Conservation (phyloP, 2,113 vertebrate genomes). For the Fregata magnificens region DNA sequence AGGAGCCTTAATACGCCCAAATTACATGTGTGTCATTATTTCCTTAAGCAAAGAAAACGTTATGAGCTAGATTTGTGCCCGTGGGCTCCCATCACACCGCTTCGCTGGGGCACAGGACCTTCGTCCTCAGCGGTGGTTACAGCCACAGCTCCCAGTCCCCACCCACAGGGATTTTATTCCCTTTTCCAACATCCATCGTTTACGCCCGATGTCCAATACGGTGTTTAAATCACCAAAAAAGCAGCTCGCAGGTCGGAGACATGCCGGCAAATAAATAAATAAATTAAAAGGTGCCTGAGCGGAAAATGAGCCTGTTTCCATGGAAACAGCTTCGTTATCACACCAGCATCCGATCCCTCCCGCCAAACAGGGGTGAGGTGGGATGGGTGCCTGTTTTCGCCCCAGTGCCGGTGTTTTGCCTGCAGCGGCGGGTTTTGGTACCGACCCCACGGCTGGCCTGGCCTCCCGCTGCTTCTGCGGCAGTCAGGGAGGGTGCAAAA, state of each 20-base stretch:
- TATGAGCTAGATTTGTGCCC: neutral
- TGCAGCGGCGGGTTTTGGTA: neutral
- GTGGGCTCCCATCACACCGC: neutral
- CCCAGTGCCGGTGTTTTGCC: rapidly evolving
- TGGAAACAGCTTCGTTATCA: conserved; percentile 34
- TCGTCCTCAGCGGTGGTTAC: neutral
- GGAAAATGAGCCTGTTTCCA: conserved; percentile 45
- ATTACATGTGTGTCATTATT: neutral
- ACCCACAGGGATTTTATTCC: neutral
- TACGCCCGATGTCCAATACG: rapidly evolving
- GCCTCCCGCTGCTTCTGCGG: neutral
- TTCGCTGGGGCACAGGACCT: neutral
- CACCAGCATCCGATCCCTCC: neutral
- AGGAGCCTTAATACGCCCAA: neutral
- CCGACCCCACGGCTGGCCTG: neutral
- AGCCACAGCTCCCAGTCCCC: neutral
- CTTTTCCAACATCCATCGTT: neutral
- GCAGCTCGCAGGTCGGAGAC: neutral
- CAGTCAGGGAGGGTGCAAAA: no score
- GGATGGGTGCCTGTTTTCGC: rapidly evolving
- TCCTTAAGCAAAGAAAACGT: neutral
- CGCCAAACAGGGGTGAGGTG: neutral
- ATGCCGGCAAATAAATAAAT: neutral
- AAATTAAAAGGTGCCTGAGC: neutral
- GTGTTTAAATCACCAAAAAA: neutral